phyloP scores from a whole-genome alignment of 2,888 invertebrate genomes.

The Penaeus monodon region DNA sequence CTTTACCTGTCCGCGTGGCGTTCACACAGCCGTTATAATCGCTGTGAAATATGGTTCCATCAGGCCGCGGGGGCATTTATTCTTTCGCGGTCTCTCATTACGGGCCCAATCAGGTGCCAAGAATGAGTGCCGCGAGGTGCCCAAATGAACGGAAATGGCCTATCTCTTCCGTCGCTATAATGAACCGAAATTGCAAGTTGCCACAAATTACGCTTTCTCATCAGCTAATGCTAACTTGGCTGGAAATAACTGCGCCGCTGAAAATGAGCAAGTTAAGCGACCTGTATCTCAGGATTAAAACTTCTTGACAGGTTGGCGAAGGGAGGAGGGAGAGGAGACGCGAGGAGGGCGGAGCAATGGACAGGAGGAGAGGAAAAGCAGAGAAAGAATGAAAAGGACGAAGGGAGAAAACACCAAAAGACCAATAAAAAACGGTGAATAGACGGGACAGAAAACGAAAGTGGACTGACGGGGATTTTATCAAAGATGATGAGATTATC shows the following conservation, averaged over 20 bases:
- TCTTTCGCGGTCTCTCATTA: too few relatives aligned
- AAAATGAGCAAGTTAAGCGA: slow-evolving; percentile 27
- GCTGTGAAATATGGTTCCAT: too few relatives aligned
- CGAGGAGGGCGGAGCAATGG: neutral
- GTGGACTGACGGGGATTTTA: too few relatives aligned
- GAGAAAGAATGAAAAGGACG: neutral
- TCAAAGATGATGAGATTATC: too few relatives aligned
- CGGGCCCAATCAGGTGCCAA: too few relatives aligned
- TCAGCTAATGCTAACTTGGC: slow-evolving; percentile 33
- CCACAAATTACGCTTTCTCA: slow-evolving; percentile 20
- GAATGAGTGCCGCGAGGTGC: too few relatives aligned
- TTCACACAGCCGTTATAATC: too few relatives aligned
- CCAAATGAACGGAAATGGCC: too few relatives aligned
- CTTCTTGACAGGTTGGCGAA: slow-evolving; percentile 11
- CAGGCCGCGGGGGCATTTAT: too few relatives aligned
- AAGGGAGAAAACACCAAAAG: neutral
- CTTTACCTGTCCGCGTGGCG: too few relatives aligned
- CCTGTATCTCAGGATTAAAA: slow-evolving; percentile 8
- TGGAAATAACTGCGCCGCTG: slow-evolving; percentile 5
- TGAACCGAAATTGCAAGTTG: slow-evolving; percentile 23
- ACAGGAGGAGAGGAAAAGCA: neutral
- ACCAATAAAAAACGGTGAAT: too few relatives aligned
- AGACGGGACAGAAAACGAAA: too few relatives aligned
- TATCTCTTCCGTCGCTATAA: slow-evolving; percentile 5
- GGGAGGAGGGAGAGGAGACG: neutral